A percentile compares a stretch with the other conserved stretches of the same genome.
phyloP scores from a whole-genome alignment of 2,888 invertebrate genomes.

The Caenorhabditis doughertyi region DNA sequence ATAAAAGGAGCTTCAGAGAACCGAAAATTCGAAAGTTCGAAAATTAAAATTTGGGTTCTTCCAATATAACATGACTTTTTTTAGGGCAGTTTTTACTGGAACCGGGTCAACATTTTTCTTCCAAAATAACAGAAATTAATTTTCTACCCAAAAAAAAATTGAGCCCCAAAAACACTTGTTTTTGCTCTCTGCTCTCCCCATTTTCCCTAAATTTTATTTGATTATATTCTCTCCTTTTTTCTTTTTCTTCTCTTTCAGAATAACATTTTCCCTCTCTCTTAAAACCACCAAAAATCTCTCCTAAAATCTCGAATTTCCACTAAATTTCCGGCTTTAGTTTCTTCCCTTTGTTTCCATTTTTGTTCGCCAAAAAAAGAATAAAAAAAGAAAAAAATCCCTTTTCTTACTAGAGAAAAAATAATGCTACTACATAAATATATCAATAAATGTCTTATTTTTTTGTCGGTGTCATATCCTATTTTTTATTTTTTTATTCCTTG shows the following conservation, averaged over 20 bases:
- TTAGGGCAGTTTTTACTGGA: no score
- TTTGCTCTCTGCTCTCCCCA: not conserved
- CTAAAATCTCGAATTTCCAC: conserved; percentile 27
- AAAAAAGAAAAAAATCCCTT: not conserved
- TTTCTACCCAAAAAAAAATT: no score
- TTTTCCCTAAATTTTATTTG: not conserved
- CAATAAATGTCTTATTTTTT: conserved; percentile 20
- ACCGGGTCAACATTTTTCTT: no score
- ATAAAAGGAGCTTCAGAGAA: no score
- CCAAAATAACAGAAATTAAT: no score
- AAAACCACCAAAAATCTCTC: conserved; percentile 1
- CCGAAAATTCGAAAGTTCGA: no score
- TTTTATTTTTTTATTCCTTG: not conserved
- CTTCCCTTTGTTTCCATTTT: not conserved
- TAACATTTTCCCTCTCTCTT: not conserved
- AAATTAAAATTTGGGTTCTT: no score
- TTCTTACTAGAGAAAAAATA: not conserved
- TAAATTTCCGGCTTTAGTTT: conserved; percentile 30
- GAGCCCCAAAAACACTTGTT: no score
- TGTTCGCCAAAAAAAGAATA: not conserved
- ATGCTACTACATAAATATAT: conserved; percentile 15
- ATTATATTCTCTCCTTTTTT: conserved; percentile 24
- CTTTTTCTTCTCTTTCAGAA: no score
- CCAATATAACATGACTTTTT: no score
- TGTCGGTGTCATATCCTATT: conserved; percentile 20